Percentiles rank a stretch among this genome's conserved stretches.
Conservation (phyloP, 2,888 invertebrate species). For the Caenorhabditis imperialis region DNA sequence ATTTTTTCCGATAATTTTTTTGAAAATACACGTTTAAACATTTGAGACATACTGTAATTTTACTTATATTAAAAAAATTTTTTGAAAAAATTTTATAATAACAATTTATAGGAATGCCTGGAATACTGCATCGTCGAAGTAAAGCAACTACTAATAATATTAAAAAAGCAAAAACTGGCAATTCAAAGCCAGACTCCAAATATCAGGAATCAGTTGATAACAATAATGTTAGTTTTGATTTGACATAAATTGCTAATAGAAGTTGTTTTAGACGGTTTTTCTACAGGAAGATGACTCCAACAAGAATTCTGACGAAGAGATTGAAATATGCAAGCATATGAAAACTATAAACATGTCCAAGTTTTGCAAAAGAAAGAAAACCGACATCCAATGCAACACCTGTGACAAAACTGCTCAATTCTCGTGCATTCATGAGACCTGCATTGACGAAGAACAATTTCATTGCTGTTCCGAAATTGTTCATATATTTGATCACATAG, state of each 20-base stretch:
- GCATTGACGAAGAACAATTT: not conserved
- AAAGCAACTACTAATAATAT: too few species aligned
- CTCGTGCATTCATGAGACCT: conserved; percentile 24
- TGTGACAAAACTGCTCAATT: conserved; percentile 9
- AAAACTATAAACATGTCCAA: not conserved
- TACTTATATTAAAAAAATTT: too few species aligned
- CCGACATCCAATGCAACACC: not conserved
- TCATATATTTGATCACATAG: conserved; percentile 19
- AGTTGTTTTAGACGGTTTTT: conserved; percentile 1
- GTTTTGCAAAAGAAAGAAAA: not conserved
- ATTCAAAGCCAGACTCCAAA: too few species aligned
- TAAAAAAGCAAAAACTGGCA: too few species aligned
- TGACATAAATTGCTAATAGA: too few species aligned
- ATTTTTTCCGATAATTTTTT: too few species aligned
- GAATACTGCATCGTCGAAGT: too few species aligned
- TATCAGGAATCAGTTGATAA: too few species aligned
- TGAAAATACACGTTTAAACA: conserved; percentile 1
- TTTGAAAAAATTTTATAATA: too few species aligned
- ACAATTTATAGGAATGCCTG: too few species aligned
- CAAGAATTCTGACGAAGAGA: conserved; percentile 1
- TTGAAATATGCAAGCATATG: conserved; percentile 21
- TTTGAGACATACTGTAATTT: too few species aligned
- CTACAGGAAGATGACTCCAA: not conserved
- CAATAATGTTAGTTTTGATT: too few species aligned
- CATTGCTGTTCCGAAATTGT: conserved; percentile 15